phyloP scores from a whole-genome alignment of 2,888 invertebrate species.

The Acanthoscelides obtectus region DNA sequence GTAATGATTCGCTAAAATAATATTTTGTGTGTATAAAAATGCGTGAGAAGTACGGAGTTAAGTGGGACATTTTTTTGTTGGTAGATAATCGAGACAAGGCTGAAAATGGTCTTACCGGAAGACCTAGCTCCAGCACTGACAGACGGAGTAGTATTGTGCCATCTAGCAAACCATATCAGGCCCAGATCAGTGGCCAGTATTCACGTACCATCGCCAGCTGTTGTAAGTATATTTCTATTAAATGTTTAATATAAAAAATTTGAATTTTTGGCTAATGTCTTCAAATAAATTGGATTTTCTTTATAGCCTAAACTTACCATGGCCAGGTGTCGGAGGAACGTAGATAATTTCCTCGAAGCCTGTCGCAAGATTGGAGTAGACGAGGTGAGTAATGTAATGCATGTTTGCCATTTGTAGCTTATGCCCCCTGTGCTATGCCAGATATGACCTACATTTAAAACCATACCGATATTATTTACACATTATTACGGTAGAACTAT shows the following conservation, averaged over 20 bases:
- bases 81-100: conserved; percentile 82
- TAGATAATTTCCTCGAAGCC: conserved; percentile 93
- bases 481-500: no score
- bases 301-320: conserved; percentile 69
- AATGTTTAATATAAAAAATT: not conserved
- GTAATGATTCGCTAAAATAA: not conserved
- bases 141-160: conserved; percentile 92
- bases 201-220: conserved; percentile 89
- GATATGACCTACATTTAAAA: no score
- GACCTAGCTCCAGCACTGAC: conserved; percentile 79
- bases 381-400: conserved; percentile 64
- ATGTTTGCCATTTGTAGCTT: not conserved
- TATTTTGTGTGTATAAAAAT: no score
- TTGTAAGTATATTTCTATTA: conserved; percentile 56
- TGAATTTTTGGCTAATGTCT: not conserved
- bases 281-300: not conserved
- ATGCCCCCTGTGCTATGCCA: not conserved
- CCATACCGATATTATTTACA: no score
- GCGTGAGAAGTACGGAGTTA: not conserved
- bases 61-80: conserved; percentile 26
- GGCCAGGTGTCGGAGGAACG: conserved; percentile 90
- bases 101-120: conserved; percentile 86
- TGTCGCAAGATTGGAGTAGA: conserved; percentile 91
- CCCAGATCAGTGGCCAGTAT: conserved; percentile 90
- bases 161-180: conserved; percentile 88